Base-by-base conservation (phyloP, 2,888 invertebrate species). In the Eugnorisma glareosa region DNA sequence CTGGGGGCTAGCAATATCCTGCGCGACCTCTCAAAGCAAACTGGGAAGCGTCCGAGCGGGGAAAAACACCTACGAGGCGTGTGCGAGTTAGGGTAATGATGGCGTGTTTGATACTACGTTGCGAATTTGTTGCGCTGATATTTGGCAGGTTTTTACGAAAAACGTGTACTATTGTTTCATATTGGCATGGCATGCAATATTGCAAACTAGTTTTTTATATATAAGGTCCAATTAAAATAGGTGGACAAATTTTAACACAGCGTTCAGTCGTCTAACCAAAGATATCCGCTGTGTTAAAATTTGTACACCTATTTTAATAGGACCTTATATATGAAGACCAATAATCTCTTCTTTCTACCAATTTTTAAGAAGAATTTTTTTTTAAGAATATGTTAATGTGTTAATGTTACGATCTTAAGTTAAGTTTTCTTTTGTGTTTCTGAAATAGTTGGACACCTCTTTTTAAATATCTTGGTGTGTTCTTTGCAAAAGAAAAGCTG, bases 1-100 rank as follows among this genome's bases (percentile, higher is more conserved):
- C 93, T 89, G 80, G 86, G 79, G 92, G 93, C 91, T 81, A 86
- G 92, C 88, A 93, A 94, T 94, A 94, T 93, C 93, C 93, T 92
- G 77, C 18, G 75, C 78, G 87, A 77, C 84, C 82, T 73, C 80
- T 82, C 90, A 89, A 88, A 85, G 91, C 89, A 93, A 93, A 93
- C 90, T 89, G 75, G n/a, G 67, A 82, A 83, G 89, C 89, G 90
- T 90, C 89, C 89, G 89, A 88, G 86, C 89, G 90, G 73, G 85
- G 81, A 81, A 90, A 90, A 93, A 93, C 91, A 92, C 82, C 88
- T 89, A 85, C 79, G 73, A 79, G 43, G 66, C 28, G 8, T 57
- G 61, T 66, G 64, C 2, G 28, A 54, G 4, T 67, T 18, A 10
- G 40, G 45, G 67, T 77, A 71, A 11, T 48, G 81, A 40, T 15